phyloP scores from a whole-genome alignment of 1,140 invertebrate genomes.

The Calliphora vicina region DNA sequence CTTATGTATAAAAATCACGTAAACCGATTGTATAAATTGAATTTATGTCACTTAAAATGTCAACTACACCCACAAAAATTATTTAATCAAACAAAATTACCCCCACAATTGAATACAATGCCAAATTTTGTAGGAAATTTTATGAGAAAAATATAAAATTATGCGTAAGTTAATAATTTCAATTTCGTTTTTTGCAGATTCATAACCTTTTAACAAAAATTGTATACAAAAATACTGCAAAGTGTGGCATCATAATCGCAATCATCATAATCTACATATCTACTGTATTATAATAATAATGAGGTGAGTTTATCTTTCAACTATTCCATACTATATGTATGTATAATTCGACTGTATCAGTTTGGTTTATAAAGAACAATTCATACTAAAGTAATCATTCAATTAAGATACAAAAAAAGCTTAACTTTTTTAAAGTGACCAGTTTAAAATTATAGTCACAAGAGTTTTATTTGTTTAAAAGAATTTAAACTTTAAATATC shows the following conservation, averaged over 20 bases:
- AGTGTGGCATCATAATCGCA: not conserved
- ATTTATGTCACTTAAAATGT: not conserved
- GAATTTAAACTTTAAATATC: no score
- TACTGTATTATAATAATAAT: not conserved
- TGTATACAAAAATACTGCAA: no score
- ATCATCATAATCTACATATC: not conserved
- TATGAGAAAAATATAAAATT: not conserved
- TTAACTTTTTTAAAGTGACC: not conserved
- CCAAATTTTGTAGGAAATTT: not conserved
- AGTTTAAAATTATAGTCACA: no score
- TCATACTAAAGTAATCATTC: not conserved
- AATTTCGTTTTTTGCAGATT: not conserved
- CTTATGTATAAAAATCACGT: not conserved
- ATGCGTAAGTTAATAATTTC: not conserved
- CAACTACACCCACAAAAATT: not conserved
- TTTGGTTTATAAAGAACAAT: not conserved
- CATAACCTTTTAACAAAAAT: not conserved
- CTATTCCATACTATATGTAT: not conserved
- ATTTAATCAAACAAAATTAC: not conserved
- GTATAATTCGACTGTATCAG: not conserved
- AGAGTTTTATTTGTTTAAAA: no score
- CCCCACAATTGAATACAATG: not conserved
- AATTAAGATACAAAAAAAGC: not conserved
- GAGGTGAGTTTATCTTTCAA: not conserved
- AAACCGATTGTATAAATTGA: not conserved